Conservation (phyloP, 1,140 invertebrate species). For the Lycorma delicatula region DNA sequence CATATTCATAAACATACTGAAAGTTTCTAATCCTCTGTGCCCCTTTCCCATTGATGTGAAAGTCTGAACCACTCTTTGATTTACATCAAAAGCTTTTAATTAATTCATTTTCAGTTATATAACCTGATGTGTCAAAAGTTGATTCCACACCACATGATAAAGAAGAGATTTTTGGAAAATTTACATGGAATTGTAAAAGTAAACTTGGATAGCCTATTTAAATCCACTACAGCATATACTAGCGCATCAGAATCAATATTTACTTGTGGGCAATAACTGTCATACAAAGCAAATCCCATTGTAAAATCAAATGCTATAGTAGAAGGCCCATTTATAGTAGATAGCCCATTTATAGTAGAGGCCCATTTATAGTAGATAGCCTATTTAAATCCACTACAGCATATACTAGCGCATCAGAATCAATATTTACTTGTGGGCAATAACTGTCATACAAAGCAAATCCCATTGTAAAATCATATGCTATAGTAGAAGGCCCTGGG, state of each 20-base stretch:
- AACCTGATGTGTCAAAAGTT: neutral
- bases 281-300: constrained; percentile 9
- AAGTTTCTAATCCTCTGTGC: constrained; percentile 11
- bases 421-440: too few species aligned
- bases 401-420: too few species aligned
- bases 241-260: neutral
- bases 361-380: too few species aligned
- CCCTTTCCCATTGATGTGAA: constrained; percentile 14
- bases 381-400: too few species aligned
- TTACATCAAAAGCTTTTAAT: neutral
- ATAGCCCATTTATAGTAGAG: too few species aligned
- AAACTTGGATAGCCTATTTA: constrained; percentile 1
- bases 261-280: constrained; percentile 1
- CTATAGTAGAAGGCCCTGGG: too few species aligned
- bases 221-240: neutral
- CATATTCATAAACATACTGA: constrained; percentile 9
- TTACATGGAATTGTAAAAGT: constrained; percentile 1
- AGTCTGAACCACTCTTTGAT: constrained; percentile 18
- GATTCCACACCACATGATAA: neutral
- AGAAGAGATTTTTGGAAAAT: neutral
- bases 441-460: too few species aligned
- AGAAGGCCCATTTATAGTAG: too few species aligned
- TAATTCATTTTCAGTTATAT: neutral
- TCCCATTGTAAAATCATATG: too few species aligned
- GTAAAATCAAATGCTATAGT: too few species aligned